Base-by-base conservation (phyloP, 2,797 vertebrate genomes). In the Poeciliopsis presidionis region DNA sequence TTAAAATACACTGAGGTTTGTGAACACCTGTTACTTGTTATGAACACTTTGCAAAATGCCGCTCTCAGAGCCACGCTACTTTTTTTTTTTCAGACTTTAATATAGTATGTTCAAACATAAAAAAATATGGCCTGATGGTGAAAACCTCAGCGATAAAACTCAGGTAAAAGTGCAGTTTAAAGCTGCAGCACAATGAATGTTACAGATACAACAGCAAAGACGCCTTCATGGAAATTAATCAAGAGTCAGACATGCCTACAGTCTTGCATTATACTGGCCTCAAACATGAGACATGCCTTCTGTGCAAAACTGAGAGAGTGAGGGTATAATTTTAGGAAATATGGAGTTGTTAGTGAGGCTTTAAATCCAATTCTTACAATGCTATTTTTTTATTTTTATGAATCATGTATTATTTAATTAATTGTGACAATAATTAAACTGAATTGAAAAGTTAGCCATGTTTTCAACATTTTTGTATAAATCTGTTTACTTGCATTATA, bases 91-190 rank as follows among this genome's bases (percentile, higher is more conserved):
- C 73, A 61, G 5, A 16, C 28, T 61, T 7, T 89, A 86, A 91
- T 80, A 90, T 39, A 2, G 30, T 36, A 36, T 39, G 89, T 84
- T 88, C 80, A 76, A 88, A 87, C 84, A 88, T 92, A 89, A 88
- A 88, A 88, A 82, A 88, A 84, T 91, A 84, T 81, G 78, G 83
- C 77, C 84, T 14, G 25, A 80, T 30, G 81, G 91, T 92, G 79
- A 88, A 92, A 87, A 90, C 87, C 87, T 89, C 30, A 85, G 86
- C 87, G 75, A 81, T 22, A 76, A 80, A 74, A 53, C 12, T 51
- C 51, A 28, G 81, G 85, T 87, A 87, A 84, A 90, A 91, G 90
- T 84, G 89, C 86, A 51, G 65, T 70, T 65, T 65, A 65, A 63
- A 36, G 59, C 53, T 61, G 74, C 74, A 86, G 76, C 33, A 87